phyloP scores from a whole-genome alignment of 2,797 vertebrate species.

The Oophaga sylvatica region DNA sequence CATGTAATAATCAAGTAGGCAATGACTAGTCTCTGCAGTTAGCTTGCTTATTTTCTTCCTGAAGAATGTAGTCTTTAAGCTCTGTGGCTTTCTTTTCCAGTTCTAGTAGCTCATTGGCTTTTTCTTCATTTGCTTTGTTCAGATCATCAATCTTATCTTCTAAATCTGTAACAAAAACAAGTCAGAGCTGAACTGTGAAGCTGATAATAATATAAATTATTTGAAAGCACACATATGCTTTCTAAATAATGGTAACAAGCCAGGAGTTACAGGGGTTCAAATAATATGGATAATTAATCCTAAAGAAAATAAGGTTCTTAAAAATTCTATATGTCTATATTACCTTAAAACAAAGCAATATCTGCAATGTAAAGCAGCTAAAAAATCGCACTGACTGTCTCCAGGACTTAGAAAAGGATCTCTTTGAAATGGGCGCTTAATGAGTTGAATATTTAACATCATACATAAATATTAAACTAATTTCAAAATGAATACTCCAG shows the following conservation, averaged over 20 bases:
- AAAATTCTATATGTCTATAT: background rate
- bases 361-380: background rate
- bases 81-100: constrained; percentile 74
- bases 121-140: constrained; percentile 75
- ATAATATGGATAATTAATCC: background rate
- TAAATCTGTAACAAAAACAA: constrained; percentile 76
- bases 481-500: background rate
- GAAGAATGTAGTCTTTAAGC: constrained; percentile 76
- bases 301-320: background rate
- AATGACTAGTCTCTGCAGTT: constrained; percentile 66
- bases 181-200: background rate
- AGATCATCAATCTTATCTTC: constrained; percentile 80
- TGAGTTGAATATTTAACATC: background rate
- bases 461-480: background rate
- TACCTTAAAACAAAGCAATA: background rate
- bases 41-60: constrained; percentile 70
- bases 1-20: background rate
- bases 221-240: background rate
- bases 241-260: background rate
- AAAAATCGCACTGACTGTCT: background rate
- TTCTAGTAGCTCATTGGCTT: constrained; percentile 73
- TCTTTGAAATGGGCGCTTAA: background rate
- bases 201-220: background rate
- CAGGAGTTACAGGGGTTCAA: background rate
- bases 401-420: background rate